Evolutionary conservation across 2,888 invertebrate species (phyloP).

Genomic region (Acanthococcus lagerstroemiae): DNA sequence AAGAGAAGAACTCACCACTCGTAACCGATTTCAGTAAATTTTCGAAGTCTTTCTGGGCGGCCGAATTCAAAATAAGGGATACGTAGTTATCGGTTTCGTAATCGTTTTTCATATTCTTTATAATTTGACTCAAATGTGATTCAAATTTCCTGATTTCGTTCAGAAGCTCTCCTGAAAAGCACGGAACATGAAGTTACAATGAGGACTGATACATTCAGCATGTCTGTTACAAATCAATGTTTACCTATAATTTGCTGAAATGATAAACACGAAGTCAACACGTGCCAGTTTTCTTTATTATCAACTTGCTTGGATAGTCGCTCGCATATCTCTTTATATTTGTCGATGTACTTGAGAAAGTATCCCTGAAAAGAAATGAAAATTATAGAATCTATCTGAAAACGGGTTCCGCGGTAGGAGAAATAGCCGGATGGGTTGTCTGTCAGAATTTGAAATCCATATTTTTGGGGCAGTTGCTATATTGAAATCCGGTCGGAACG

Average conservation of each 20-base stretch:
- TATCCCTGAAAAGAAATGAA: slow-evolving; percentile 40
- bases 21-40: slow-evolving; percentile 31
- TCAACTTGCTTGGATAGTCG: slow-evolving; percentile 41
- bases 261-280: slow-evolving; percentile 57
- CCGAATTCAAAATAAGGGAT: slow-evolving; percentile 37
- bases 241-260: slow-evolving; percentile 51
- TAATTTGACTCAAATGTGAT: slow-evolving; percentile 50
- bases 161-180: slow-evolving; percentile 54
- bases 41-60: slow-evolving; percentile 32
- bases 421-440: no score
- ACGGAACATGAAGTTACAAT: no score
- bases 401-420: neutral
- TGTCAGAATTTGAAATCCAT: no score
- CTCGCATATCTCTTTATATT: slow-evolving; percentile 53
- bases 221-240: neutral
- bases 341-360: slow-evolving; percentile 55
- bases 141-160: slow-evolving; percentile 58
- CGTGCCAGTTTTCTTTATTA: slow-evolving; percentile 55
- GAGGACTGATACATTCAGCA: no score
- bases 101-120: slow-evolving; percentile 38
- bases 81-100: neutral
- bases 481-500: no score
- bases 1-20: slow-evolving; percentile 27
- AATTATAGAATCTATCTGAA: neutral
- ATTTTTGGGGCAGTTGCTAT: no score